phyloP scores from a whole-genome alignment of 2,888 invertebrate genomes.

The Drosophila anomelani region DNA sequence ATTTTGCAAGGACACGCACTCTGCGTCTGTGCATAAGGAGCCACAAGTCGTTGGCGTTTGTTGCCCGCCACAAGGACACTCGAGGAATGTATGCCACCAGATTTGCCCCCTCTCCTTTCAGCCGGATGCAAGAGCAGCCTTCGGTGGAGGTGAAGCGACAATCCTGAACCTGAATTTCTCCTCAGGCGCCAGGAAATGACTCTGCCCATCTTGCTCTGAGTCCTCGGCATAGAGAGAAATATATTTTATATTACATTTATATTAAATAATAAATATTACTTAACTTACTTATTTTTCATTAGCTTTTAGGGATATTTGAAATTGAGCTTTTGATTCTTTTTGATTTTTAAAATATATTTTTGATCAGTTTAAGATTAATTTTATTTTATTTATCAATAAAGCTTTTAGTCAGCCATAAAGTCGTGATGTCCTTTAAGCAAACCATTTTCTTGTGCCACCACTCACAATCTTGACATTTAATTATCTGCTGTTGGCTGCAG shows the following conservation, averaged over 20 bases:
- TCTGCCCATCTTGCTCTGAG: background rate
- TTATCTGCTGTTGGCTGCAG: conserved; percentile 56
- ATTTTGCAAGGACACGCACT: conserved; percentile 59
- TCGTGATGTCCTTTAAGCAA: conserved; percentile 20
- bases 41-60: conserved; percentile 59
- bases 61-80: conserved; percentile 66
- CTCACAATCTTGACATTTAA: conserved; percentile 67
- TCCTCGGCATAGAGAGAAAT: background rate
- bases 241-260: background rate
- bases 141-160: conserved; percentile 51
- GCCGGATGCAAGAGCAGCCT: conserved; percentile 46
- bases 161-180: conserved; percentile 56
- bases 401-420: conserved; percentile 7
- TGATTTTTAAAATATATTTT: background rate
- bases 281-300: no score
- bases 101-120: conserved; percentile 24
- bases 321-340: no score
- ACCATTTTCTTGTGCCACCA: conserved; percentile 20
- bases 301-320: no score
- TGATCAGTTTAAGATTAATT: background rate
- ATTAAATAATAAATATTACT: background rate
- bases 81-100: conserved; percentile 33
- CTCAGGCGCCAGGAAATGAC: conserved; percentile 27
- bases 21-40: conserved; percentile 41
- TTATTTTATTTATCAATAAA: background rate